These are phyloP conservation scores for Opisthocomus hoazin DNA, from an alignment of 2,113 vertebrate genomes.

Conservation along the genomic window DNA sequence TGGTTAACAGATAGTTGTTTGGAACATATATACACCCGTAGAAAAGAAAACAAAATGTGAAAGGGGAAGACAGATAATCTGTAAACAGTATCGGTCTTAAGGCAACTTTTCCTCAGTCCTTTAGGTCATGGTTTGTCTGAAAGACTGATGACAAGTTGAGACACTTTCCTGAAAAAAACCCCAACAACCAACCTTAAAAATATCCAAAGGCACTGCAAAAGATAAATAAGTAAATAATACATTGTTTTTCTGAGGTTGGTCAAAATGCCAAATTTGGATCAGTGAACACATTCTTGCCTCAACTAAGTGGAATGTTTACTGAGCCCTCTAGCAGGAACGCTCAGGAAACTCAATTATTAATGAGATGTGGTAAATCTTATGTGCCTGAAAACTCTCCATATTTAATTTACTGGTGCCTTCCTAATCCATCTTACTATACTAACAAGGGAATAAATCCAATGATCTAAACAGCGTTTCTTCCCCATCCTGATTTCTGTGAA, in stretches of 20 bases:
- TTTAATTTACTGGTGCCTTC: background rate
- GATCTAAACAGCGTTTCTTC: background rate
- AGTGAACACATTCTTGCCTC: background rate
- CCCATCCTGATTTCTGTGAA: background rate
- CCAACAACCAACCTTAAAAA: background rate
- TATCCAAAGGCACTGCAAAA: background rate
- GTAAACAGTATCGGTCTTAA: background rate
- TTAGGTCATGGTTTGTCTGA: background rate
- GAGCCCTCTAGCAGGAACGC: background rate
- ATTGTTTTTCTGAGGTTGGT: background rate
- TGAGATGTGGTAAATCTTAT: background rate
- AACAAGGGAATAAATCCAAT: background rate
- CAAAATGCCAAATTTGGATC: background rate
- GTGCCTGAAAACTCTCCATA: background rate
- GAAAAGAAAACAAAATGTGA: background rate
- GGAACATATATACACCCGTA: background rate
- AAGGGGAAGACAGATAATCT: background rate
- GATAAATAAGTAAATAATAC: background rate
- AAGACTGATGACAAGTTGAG: background rate
- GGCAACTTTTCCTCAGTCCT: background rate
- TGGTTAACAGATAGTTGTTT: background rate
- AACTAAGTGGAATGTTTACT: background rate
- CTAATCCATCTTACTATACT: background rate
- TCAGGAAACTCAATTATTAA: conserved; percentile 20
- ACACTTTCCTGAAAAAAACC: background rate